phyloP scores from a whole-genome alignment of 2,113 vertebrate species.

The Etheostoma cragini region DNA sequence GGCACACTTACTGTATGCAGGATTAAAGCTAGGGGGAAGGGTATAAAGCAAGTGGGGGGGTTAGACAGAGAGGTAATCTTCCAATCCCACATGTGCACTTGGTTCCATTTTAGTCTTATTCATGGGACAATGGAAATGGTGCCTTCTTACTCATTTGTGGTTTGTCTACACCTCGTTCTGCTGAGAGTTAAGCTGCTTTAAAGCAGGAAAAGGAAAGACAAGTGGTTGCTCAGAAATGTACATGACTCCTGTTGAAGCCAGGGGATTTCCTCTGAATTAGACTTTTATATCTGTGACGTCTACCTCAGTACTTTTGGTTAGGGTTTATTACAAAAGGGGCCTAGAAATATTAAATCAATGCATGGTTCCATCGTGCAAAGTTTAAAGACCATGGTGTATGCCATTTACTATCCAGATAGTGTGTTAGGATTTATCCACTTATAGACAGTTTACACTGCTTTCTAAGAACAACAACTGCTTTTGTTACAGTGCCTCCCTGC shows the following conservation, averaged over 20 bases:
- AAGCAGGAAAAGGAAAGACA: slow-evolving; percentile 41
- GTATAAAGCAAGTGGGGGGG: slow-evolving; percentile 22
- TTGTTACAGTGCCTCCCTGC: not conserved
- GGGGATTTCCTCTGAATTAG: slow-evolving; percentile 8
- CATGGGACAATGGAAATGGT: slow-evolving; percentile 8
- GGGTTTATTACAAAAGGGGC: not conserved
- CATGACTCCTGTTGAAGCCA: slow-evolving; percentile 14
- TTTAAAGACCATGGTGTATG: not conserved
- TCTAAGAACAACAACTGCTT: not conserved
- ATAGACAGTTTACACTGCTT: not conserved
- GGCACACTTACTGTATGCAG: slow-evolving; percentile 53
- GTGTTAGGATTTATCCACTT: not conserved
- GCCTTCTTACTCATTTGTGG: slow-evolving; percentile 11
- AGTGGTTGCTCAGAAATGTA: slow-evolving; percentile 39
- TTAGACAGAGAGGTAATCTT: slow-evolving; percentile 22
- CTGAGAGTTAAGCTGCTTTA: slow-evolving; percentile 54
- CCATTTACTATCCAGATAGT: not conserved
- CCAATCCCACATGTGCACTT: slow-evolving; percentile 14
- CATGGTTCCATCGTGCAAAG: not conserved
- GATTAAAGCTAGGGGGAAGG: slow-evolving; percentile 50
- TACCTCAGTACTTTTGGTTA: not conserved
- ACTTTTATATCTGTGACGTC: not conserved
- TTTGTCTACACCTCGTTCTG: slow-evolving; percentile 36
- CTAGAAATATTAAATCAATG: not conserved
- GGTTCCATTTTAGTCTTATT: slow-evolving; percentile 37